These are phyloP conservation scores for Liodrosophila aerea DNA, from an alignment of 2,888 invertebrate species.

Conservation along the genomic window DNA sequence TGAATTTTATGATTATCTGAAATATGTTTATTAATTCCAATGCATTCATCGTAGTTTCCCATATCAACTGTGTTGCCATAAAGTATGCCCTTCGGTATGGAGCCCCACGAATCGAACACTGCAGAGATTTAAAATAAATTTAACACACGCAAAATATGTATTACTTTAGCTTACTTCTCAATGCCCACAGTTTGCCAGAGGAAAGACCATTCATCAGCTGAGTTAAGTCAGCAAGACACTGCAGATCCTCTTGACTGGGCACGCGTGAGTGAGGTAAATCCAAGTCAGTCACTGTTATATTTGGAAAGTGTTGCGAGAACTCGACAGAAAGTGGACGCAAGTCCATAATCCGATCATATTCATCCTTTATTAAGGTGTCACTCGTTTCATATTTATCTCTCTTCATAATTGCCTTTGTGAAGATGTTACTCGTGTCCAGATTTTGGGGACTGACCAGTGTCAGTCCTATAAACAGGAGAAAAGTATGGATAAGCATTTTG, in stretches of 20 bases:
- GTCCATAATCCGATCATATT: slow-evolving; percentile 20
- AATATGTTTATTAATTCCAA: slow-evolving; percentile 35
- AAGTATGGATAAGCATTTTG: not conserved
- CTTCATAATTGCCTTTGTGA: no score
- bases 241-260: slow-evolving; percentile 31
- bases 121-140: not conserved
- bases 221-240: slow-evolving; percentile 41
- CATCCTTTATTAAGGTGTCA: not conserved
- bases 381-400: slow-evolving; percentile 7
- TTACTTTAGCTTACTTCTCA: slow-evolving; percentile 31
- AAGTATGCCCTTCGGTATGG: slow-evolving; percentile 79
- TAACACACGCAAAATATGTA: not conserved
- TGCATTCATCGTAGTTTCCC: slow-evolving; percentile 81
- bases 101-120: slow-evolving; percentile 82
- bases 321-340: slow-evolving; percentile 48
- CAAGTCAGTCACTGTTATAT: slow-evolving; percentile 30
- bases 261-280: not conserved
- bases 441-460: not conserved
- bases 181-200: slow-evolving; percentile 33
- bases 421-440: not conserved
- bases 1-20: no score
- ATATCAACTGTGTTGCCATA: slow-evolving; percentile 53
- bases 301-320: slow-evolving; percentile 48
- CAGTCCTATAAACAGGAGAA: not conserved
- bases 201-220: slow-evolving; percentile 20